Conservation (phyloP, 1,140 invertebrate genomes). For the Forficula auricularia region DNA sequence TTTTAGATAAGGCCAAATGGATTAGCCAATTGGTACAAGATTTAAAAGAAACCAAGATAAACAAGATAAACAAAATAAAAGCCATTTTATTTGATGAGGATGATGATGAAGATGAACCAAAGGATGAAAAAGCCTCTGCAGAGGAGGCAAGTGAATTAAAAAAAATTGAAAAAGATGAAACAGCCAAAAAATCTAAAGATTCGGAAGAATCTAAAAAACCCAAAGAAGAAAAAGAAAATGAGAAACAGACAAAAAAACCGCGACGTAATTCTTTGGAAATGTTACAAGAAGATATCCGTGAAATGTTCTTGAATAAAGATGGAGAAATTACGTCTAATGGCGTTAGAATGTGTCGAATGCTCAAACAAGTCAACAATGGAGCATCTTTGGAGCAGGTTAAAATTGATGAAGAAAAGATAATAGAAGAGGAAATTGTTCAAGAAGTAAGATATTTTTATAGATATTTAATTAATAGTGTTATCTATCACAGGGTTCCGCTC, state of each 20-base stretch:
- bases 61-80: constrained; percentile 21
- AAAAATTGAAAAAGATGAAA: constrained; percentile 19
- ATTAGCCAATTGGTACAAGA: constrained; percentile 17
- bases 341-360: constrained; percentile 31
- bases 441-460: neutral
- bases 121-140: constrained; percentile 19
- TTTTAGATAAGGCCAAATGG: constrained; percentile 19
- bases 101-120: constrained; percentile 14
- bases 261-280: constrained; percentile 34
- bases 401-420: neutral
- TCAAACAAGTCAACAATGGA: constrained; percentile 13
- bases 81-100: constrained; percentile 17
- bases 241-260: constrained; percentile 13
- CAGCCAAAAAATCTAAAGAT: constrained; percentile 4
- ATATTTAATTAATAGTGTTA: too few relatives aligned
- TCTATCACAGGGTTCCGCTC: too few relatives aligned
- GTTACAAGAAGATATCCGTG: constrained; percentile 44
- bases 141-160: too few relatives aligned
- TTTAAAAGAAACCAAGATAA: constrained; percentile 17
- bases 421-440: constrained; percentile 2
- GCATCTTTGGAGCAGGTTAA: constrained; percentile 3
- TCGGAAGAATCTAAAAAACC: neutral
- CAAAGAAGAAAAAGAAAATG: constrained; percentile 11
- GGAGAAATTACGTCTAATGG: constrained; percentile 33
- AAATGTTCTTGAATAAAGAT: constrained; percentile 45